phyloP scores from a whole-genome alignment of 2,113 vertebrate species.

The Pluvianellus socialis region DNA sequence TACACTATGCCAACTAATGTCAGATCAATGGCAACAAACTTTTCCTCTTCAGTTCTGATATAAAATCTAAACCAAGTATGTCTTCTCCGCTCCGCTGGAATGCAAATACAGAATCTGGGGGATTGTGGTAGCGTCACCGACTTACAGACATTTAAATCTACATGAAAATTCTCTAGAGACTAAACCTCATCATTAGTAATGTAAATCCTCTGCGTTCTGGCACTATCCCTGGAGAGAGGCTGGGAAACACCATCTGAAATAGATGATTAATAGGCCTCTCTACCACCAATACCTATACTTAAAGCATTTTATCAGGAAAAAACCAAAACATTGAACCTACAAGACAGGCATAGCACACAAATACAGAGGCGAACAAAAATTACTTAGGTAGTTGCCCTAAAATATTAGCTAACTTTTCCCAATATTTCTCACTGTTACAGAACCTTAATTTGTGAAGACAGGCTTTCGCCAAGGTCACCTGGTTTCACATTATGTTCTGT shows the following conservation, averaged over 20 bases:
- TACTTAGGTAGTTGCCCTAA: neutral
- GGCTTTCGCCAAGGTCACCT: neutral
- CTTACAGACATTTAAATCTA: neutral
- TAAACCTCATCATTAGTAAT: neutral
- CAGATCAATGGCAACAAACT: neutral
- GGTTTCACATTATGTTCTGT: neutral
- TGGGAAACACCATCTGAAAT: neutral
- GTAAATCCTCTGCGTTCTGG: neutral
- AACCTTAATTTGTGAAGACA: neutral
- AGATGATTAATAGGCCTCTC: neutral
- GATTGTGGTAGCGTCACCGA: neutral
- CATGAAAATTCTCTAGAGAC: neutral
- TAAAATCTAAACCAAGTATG: neutral
- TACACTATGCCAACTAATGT: neutral
- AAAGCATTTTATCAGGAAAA: neutral
- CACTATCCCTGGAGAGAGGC: neutral
- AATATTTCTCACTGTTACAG: neutral
- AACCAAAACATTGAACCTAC: neutral
- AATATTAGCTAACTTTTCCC: neutral
- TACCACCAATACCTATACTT: neutral
- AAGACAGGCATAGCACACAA: neutral
- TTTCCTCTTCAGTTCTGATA: neutral
- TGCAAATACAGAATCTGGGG: neutral
- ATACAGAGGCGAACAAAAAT: neutral
- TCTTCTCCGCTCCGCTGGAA: neutral